Evolutionary conservation across 2,113 vertebrate genomes (phyloP).

Genomic region (Corythornis cristatus): DNA sequence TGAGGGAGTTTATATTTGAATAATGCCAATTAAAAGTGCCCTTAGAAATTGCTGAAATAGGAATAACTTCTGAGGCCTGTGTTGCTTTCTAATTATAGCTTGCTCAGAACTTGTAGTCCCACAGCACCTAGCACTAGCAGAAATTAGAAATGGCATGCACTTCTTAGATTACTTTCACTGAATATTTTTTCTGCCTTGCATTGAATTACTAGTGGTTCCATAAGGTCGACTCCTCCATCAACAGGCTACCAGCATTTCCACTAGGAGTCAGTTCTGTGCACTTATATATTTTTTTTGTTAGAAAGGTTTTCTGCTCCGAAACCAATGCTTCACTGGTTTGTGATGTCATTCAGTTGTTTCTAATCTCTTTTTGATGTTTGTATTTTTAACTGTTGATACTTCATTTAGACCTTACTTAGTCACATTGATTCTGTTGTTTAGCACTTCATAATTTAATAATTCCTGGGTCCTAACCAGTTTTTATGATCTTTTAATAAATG

Average conservation of each 20-base stretch:
- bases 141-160: not conserved
- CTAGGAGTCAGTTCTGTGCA: not conserved
- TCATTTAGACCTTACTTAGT: not conserved
- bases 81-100: constrained; percentile 16
- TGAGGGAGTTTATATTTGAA: constrained; percentile 32
- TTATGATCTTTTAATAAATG: not conserved
- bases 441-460: not conserved
- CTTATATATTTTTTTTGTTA: not conserved
- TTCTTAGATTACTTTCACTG: not conserved
- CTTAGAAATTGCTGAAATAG: not conserved
- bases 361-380: not conserved
- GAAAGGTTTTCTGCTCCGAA: not conserved
- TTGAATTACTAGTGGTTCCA: not conserved
- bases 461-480: not conserved
- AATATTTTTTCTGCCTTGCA: not conserved
- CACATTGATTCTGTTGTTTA: not conserved
- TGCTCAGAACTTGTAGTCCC: not conserved
- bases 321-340: not conserved
- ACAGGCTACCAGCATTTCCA: not conserved
- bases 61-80: not conserved
- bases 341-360: not conserved
- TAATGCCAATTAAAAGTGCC: constrained; percentile 38
- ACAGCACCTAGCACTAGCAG: not conserved
- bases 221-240: not conserved
- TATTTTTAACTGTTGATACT: not conserved